Evolutionary conservation across 2,888 invertebrate genomes (phyloP).

Genomic region (Sylvicola cinctus): DNA sequence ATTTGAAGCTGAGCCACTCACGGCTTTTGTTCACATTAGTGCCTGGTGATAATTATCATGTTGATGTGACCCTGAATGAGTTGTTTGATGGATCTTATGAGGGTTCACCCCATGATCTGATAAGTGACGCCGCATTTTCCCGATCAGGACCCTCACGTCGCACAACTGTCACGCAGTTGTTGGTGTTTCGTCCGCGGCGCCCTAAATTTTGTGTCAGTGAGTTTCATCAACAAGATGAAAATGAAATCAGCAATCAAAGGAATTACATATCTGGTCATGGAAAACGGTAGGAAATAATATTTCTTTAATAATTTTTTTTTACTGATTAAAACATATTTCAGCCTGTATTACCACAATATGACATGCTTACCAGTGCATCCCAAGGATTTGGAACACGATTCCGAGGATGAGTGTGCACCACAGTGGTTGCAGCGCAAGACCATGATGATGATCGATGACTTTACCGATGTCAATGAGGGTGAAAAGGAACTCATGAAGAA

Average conservation of each 20-base stretch:
- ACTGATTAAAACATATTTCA: conserved; percentile 13
- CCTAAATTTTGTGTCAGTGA: conserved; percentile 51
- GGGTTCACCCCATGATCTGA: conserved; percentile 73
- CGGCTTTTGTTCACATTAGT: conserved; percentile 78
- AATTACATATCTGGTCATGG: conserved; percentile 80
- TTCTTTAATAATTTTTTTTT: conserved; percentile 1
- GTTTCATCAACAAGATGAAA: conserved; percentile 73
- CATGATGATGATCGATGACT: conserved; percentile 96
- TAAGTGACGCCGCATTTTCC: conserved; percentile 45
- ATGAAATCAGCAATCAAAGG: conserved; percentile 63
- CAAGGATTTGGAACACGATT: conserved; percentile 84
- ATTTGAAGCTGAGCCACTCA: conserved; percentile 82
- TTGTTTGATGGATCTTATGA: conserved; percentile 88
- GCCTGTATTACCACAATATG: conserved; percentile 85
- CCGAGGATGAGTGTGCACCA: conserved; percentile 86
- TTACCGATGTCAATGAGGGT: conserved; percentile 97
- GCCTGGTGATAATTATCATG: conserved; percentile 38
- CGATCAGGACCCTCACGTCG: conserved; percentile 41
- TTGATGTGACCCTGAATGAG: conserved; percentile 91
- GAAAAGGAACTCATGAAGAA: conserved; percentile 97
- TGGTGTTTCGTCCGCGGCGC: conserved; percentile 36
- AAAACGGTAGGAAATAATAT: conserved; percentile 21
- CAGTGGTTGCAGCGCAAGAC: conserved; percentile 86
- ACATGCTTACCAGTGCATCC: conserved; percentile 87
- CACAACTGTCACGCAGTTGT: conserved; percentile 36